Evolutionary conservation across 2,113 vertebrate species (phyloP).

Genomic region (Mirounga angustirostris): DNA sequence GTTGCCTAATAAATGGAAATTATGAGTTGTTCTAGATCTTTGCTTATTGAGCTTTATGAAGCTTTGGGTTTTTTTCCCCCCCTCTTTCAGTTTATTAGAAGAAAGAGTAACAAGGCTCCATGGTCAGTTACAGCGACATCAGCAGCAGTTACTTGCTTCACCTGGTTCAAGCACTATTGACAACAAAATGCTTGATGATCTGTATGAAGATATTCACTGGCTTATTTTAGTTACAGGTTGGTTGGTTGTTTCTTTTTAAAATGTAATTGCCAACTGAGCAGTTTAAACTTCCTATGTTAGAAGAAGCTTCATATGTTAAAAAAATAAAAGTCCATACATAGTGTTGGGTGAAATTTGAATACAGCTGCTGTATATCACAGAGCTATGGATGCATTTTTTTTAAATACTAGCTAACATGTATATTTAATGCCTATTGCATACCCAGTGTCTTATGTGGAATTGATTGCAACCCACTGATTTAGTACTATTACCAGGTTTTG

Average conservation of each 20-base stretch:
- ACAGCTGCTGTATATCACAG: not conserved
- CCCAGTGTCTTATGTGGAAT: not conserved
- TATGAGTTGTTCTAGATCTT: not conserved
- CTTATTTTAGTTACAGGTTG: conserved; percentile 98
- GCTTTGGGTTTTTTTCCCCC: conserved; percentile 33
- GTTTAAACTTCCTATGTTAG: not conserved
- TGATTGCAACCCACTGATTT: not conserved
- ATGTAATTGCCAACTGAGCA: not conserved
- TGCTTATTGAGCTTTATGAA: not conserved
- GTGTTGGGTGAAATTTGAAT: not conserved
- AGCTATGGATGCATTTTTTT: not conserved
- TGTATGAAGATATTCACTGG: conserved; percentile 99
- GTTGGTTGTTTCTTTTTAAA: conserved; percentile 73
- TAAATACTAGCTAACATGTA: not conserved
- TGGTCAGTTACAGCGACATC: conserved; percentile 96
- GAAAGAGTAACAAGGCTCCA: conserved; percentile 97
- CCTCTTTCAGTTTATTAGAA: conserved; percentile 93
- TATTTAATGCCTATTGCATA: not conserved
- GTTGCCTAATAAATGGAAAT: conserved; percentile 17
- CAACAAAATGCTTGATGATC: conserved; percentile 96
- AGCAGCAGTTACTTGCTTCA: conserved; percentile 95
- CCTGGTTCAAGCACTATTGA: conserved; percentile 92
- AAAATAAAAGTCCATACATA: not conserved
- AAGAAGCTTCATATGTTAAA: conserved; percentile 16
- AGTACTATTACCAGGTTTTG: not conserved